Base-by-base conservation (phyloP, 2,113 vertebrate species). In the Tachysurus fulvidraco region DNA sequence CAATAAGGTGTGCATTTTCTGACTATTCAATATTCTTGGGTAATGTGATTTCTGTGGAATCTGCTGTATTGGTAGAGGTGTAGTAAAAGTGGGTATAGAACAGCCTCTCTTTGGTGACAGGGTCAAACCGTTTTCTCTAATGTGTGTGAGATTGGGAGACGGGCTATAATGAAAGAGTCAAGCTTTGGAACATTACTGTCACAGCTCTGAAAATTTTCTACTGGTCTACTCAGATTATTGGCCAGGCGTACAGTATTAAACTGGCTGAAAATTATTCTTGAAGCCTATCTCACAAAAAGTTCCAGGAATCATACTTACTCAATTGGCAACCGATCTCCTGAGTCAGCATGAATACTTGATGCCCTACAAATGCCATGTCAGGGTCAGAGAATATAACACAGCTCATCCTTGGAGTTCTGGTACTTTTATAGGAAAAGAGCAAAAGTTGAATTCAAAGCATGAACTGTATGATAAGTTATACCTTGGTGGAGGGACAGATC, bases 101-200 rank as follows among this genome's bases (percentile, higher is more conserved):
- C 14, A 59, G 65, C 81, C 21, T 81, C 5, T 67, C 71, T 78
- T 54, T 67, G 30, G 17, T 83, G 81, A 80, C 55, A 21, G 79
- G 54, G 73, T n/a, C 83, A 86, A 83, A 88, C 59, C 86, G 23
- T 80, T 83, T 81, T 36, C 19, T 46, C 23, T 85, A 74, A 77
- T 64, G 28, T 73, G 36, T 19, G 64, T 64, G 62, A 28, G 44
- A 77, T 30, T n/a, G 55, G 69, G 79, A 65, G 85, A 62, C 1
- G 21, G 77, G 19, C 54, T 36, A 14, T 64, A 25, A 88, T 59
- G 57, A 65, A 87, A 28, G 54, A 78, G 77, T 25, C 59, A 78
- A 25, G 21, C 21, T 83, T 83, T 11, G 41, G 62, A 67, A 54
- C 64, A 81, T 71, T 74, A 50, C 52, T 57, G 65, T 62, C 46